Evolutionary conservation across 2,797 vertebrate species (phyloP), one percentile per base, ranked within the genome.

Genomic region (Acrocephalus scirpaceus): DNA sequence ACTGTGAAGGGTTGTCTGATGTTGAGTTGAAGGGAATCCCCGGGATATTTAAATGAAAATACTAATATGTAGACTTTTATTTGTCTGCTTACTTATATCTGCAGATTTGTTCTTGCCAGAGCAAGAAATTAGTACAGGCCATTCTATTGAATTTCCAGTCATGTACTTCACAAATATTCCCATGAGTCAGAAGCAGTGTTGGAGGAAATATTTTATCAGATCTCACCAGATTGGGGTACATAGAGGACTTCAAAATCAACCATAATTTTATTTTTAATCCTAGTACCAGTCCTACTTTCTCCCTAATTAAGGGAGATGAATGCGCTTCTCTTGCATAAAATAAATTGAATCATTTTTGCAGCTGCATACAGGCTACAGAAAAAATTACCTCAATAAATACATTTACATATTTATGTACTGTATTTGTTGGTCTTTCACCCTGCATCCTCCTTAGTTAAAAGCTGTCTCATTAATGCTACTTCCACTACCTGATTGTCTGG

Each of bases 251-350:
- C 26, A 89, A 70, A 95, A 90, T 92, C 88, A 88, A 88, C 77
- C 21, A 47, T 85, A 79, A 71, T 89, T 71, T 86, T 83, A 80
- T 94, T 93, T 95, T 94, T 91, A 94, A 95, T 74, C 64, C 50
- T 86, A 60, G 13, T 86, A 81, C 57, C n/a, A 83, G 57, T 82
- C 66, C 56, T 88, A 8, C 79, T 86, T 94, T 93, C 66, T 88
- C 30, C 44, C 67, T 93, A 92, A 95, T 97, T 94, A 92, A 91
- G 50, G 81, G 93, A 92, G 91, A 94, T 90, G 45, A 95, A 92
- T 84, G 77, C 1, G 0, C 36, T 92, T 83, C 84, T 88, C 42
- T 88, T 72, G 88, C 79, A 56, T 86, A 79, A 81, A 91, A 86
- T 50, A 56, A 86, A 84, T 72, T 34, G 53, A 91, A 69, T 90